phyloP scores from a whole-genome alignment of 2,888 invertebrate species.

The Drosophila kokeensis region DNA sequence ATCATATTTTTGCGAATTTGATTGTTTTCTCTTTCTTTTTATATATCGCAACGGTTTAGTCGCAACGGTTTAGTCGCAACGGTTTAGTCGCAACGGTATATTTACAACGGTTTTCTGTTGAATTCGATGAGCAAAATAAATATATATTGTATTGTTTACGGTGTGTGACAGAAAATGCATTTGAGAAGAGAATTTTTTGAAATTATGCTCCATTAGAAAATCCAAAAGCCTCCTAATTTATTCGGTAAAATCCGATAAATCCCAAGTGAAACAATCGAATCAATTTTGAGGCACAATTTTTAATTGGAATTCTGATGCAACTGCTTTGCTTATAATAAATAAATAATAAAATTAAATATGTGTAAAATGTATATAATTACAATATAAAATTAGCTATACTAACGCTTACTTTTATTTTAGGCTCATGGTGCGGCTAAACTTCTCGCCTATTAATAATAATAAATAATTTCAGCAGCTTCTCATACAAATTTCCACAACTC shows the following conservation, averaged over 20 bases:
- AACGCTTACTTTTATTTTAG: neutral
- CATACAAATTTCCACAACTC: neutral
- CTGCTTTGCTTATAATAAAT: neutral
- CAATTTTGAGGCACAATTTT: neutral
- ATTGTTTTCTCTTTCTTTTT: neutral
- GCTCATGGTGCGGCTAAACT: neutral
- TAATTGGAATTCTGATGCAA: neutral
- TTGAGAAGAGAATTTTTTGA: neutral
- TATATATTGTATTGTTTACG: neutral
- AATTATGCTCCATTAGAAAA: neutral
- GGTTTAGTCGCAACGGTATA: neutral
- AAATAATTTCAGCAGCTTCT: neutral
- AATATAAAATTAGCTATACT: neutral
- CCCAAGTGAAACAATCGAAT: neutral
- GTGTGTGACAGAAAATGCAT: neutral
- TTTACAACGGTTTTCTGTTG: neutral
- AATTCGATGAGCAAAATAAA: neutral
- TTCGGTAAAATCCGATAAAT: neutral
- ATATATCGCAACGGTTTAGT: neutral
- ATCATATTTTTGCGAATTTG: slow-evolving; percentile 34
- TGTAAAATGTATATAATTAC: too few species aligned
- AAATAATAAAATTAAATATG: neutral
- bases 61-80: neutral
- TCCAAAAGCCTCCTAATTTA: neutral
- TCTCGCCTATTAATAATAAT: neutral